Base-by-base conservation (phyloP, 2,797 vertebrate species). In the Arctocebus calabarensis region DNA sequence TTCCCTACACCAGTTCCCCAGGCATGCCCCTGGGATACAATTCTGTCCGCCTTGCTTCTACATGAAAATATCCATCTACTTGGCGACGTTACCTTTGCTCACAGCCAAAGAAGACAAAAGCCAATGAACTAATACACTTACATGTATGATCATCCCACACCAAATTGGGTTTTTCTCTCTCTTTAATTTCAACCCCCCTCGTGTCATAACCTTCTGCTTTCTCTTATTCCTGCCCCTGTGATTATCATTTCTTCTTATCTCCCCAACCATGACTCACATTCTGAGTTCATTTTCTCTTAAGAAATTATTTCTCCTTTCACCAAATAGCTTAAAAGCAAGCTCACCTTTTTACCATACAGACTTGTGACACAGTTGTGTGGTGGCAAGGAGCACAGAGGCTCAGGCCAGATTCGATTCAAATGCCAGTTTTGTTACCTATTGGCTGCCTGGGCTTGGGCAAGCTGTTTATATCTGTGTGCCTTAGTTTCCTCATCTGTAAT, bases 281-380 rank as follows among this genome's bases (percentile, higher is more conserved):
- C 19, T 27, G 83, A 94, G 70, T 27, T 95, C 59, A 17, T 0
- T 52, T 52, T 70, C 34, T 84, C 64, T 52, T 19, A 62, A 52
- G 68, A 68, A 19, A 10, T 29, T 71, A n/a, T 64, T 73, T 61
- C n/a, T 74, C 52, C 43, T 73, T 57, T 52, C 27, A 29, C 16
- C 5, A 25, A 34, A 55, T 9, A 5, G 20, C 61, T 55, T 75
- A 45, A 90, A 45, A 86, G 64, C 13, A 34, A 48, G 40, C 8
- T 16, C 13, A 2, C 4, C 5, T 37, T 20, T 8, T 19, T n/a
- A 73, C 23, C 0, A 2, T 0, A 48, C 11, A 29, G 27, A 14
- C 3, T 71, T 34, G 23, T 22, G 23, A 7, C 0, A 11, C 6
- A 1, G 45, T 1, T 37, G 32, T 11, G 10, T 1, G 1, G 45